Conservation (phyloP, 2,888 invertebrate genomes). For the Ennomos erosarius region DNA sequence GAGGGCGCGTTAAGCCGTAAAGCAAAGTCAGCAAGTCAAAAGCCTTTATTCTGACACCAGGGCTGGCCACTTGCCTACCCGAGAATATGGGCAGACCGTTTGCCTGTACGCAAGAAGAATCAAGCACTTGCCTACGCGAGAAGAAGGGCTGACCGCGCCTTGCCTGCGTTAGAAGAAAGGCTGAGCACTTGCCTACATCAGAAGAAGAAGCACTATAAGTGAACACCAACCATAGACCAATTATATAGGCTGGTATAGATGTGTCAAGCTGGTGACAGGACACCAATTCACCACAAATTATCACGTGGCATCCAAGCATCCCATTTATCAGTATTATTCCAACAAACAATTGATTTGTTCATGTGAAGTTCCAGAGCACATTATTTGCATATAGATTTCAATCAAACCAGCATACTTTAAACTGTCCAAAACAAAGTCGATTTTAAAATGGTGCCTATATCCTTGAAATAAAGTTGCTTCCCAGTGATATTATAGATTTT, state of each 20-base stretch:
- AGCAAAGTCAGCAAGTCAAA: no score
- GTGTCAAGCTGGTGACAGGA: conserved; percentile 1
- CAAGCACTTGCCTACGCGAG: no score
- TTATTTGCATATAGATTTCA: conserved; percentile 40
- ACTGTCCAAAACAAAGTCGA: not conserved
- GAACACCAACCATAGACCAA: no score
- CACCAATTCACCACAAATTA: conserved; percentile 17
- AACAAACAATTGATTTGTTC: conserved; percentile 34
- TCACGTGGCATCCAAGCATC: conserved; percentile 10
- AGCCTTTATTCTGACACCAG: no score
- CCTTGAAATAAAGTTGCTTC: not conserved
- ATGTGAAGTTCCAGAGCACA: conserved; percentile 35
- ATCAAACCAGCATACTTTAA: conserved; percentile 22
- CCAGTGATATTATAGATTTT: not conserved
- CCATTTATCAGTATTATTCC: conserved; percentile 32
- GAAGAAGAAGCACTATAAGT: no score
- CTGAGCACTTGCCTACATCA: no score
- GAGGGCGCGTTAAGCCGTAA: no score
- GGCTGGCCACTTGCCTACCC: no score
- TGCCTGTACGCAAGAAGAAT: no score
- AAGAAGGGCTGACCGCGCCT: no score
- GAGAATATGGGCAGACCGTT: no score
- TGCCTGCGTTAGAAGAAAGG: no score
- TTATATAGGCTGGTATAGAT: not conserved
- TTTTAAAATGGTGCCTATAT: not conserved